Evolutionary conservation across 2,797 vertebrate species (phyloP).

Genomic region (Gallirallus australis): DNA sequence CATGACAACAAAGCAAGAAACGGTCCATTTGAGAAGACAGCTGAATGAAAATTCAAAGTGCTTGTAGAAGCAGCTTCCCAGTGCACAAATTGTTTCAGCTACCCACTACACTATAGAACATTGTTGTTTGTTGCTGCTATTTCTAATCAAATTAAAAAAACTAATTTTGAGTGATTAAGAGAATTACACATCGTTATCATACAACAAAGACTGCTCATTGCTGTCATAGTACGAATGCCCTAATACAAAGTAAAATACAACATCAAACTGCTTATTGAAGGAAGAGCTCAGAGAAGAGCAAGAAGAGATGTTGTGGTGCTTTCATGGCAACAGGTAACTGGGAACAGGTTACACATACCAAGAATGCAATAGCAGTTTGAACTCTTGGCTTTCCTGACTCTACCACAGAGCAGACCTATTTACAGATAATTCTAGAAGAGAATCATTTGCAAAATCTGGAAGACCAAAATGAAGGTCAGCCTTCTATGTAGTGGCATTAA

Average conservation of each 20-base stretch:
- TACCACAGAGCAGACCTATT: not conserved
- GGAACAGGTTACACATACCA: not conserved
- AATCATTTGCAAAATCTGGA: not conserved
- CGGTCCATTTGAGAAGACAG: conserved; percentile 12
- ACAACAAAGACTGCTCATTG: not conserved
- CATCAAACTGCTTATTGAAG: not conserved
- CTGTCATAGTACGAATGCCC: not conserved
- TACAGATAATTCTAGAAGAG: not conserved
- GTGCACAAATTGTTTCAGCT: not conserved
- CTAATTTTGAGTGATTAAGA: not conserved
- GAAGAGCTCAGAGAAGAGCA: not conserved
- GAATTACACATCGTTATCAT: not conserved
- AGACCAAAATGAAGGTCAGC: not conserved
- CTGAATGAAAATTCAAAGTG: conserved; percentile 21
- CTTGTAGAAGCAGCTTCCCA: not conserved
- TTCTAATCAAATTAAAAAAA: conserved; percentile 12
- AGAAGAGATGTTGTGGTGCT: not conserved
- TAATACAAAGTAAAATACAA: not conserved
- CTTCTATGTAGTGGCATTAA: not conserved
- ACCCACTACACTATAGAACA: not conserved
- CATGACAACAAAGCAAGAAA: conserved; percentile 49
- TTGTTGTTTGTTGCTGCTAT: not conserved
- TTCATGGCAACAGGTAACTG: not conserved
- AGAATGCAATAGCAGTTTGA: rapidly evolving
- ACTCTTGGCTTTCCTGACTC: not conserved